These are phyloP conservation scores for Megaleporinus macrocephalus DNA, from an alignment of 2,113 vertebrate genomes.

Conservation along the genomic window DNA sequence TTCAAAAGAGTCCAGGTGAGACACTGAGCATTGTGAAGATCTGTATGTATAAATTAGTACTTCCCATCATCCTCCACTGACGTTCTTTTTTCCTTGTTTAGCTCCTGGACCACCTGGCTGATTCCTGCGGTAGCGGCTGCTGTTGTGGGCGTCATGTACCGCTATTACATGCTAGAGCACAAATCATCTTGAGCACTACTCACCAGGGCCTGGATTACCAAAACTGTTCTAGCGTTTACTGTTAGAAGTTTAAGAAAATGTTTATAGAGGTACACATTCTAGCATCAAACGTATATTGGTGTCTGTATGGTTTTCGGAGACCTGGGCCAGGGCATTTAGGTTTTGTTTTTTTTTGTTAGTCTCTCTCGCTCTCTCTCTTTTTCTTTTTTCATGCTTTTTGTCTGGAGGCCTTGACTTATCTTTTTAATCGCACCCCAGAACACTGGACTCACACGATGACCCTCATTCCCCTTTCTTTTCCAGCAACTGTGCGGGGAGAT, in stretches of 20 bases:
- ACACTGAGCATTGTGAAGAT: not conserved
- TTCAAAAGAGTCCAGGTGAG: constrained; percentile 79
- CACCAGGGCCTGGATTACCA: constrained; percentile 27
- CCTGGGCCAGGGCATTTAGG: not conserved
- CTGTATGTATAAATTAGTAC: not conserved
- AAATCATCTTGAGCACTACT: constrained; percentile 75
- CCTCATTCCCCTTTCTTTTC: not conserved
- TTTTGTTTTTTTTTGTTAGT: too few species aligned
- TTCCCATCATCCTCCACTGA: not conserved
- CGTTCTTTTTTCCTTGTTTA: constrained; percentile 49
- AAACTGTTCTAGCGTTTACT: not conserved
- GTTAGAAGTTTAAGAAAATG: not conserved
- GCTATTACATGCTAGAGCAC: constrained; percentile 84
- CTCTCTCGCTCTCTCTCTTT: not conserved
- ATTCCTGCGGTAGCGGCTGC: constrained; percentile 82
- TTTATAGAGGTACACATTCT: not conserved
- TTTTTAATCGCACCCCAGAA: constrained; percentile 61
- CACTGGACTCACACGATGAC: constrained; percentile 35
- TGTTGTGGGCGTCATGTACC: constrained; percentile 86
- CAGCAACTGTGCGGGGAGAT: not conserved
- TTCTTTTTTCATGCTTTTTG: constrained; percentile 45
- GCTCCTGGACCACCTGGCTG: constrained; percentile 88
- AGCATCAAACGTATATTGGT: constrained; percentile 17
- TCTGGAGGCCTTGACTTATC: constrained; percentile 72
- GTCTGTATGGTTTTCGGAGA: not conserved